Base-by-base conservation (phyloP, 2,888 invertebrate species). In the Aphelenchoides bicaudatus region DNA sequence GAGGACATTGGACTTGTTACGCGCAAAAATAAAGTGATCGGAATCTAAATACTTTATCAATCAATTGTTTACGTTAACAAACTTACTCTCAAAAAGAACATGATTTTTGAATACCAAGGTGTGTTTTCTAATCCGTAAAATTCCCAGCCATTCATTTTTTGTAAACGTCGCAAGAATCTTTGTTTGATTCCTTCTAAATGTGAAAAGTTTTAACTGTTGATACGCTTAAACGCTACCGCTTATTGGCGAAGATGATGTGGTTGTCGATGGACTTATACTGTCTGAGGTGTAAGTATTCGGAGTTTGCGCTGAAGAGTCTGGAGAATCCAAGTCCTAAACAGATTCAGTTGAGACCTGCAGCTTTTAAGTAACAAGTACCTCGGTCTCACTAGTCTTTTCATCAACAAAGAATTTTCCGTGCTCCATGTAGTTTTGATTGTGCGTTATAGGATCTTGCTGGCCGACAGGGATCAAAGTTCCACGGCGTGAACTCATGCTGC, bases 1-100 rank as follows among this genome's bases (percentile, higher is more conserved):
- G 85, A 84, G 6, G 85, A 84, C 6, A 84, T 80, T 0, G 86
- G 86, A 29, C 85, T 80, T 1, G 85, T 81, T 5, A 86, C 68
- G 47, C 82, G 82, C 6, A 86, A 79, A 0, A 83, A 1, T 19
- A 86, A 66, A 65, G 83, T 79, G 0, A 83, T 78, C 0, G 86
- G 85, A 30, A 80, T 71, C 82, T 83, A 72, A 51, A 78, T 34
- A 16, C 13, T 13, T 13, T 16, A 34, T 34, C 34, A 34, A 13
- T 34, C 13, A 13, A 34, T 34, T 34, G 16, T 13, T 34, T 13
- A 34, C 13, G 16, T 34, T 16, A 13, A 34, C 13, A 16, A 13
- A 34, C 34, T 34, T 34, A 34, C 23, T 29, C 49, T 51, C 3
- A 51, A 16, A 51, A 30, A 19, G 21, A 16, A 16, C 3, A 30